Evolutionary conservation across 2,113 vertebrate species (phyloP), one percentile per base, ranked within the genome.

Genomic region (Fulmarus glacialis): DNA sequence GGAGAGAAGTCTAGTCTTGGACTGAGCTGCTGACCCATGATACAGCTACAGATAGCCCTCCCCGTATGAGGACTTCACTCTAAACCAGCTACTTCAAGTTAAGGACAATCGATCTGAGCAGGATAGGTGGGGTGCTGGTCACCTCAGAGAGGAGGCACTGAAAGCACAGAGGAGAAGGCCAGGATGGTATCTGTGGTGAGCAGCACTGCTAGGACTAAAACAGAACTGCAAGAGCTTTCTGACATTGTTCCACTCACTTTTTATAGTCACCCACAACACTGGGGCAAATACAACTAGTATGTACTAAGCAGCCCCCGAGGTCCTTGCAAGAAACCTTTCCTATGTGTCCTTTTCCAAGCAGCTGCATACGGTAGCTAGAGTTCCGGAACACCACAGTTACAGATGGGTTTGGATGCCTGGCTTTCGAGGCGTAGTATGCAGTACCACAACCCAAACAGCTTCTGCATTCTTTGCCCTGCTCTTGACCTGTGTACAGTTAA

Each of bases 61-160:
- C 26, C 71, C 4, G 0, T 30, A 27, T 0, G 2, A 66, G 32
- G 47, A 32, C 32, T 38, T 79, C 24, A 22, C 29, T 38, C 23
- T 68, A 22, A 67, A 68, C 36, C 47, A 68, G 19, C 10, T 15
- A 52, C 36, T 32, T 82, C 38, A 64, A 79, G 66, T n/a, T 23
- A 67, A 40, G 21, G 26, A 36, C 62, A 47, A 30, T 11, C 0
- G 0, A 36, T 14, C 40, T 43, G 20, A 55, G 40, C 66, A 50
- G 40, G 48, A 38, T 32, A 83, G 53, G 14, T 47, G 11, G 42
- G 17, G 32, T 32, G 38, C 24, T 52, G n/a, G 40, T n/a, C 52
- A 60, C 45, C 27, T 56, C 1, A 1, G 40, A 66, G 38, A 47
- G 18, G 50, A 53, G 23, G 40, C 43, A 26, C 19, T 75, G 34